A percentile compares a stretch with the other conserved stretches of the same genome.
Conservation (phyloP, 2,113 vertebrate genomes). For the Spilogale gracilis region DNA sequence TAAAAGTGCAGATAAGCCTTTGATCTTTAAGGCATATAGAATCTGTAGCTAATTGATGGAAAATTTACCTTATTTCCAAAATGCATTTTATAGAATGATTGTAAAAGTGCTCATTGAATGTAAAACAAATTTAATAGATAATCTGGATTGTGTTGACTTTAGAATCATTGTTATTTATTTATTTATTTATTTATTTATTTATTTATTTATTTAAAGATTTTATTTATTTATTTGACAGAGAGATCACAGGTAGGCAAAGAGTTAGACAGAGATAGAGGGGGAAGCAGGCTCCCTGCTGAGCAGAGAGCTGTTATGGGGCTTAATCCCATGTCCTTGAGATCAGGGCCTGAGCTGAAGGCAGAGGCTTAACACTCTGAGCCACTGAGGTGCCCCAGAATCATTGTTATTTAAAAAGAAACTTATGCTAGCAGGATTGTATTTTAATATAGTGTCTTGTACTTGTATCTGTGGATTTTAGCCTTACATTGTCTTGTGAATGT, state of each 20-base stretch:
- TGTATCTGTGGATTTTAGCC: not conserved
- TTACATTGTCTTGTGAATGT: not conserved
- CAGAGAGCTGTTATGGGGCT: too few relatives aligned
- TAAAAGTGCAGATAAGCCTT: not conserved
- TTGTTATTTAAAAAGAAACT: not conserved
- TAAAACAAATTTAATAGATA: conserved; percentile 35
- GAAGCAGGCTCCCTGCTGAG: too few relatives aligned
- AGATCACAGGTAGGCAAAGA: too few relatives aligned
- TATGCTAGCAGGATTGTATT: not conserved
- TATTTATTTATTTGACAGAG: too few relatives aligned
- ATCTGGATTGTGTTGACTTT: not conserved
- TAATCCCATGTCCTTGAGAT: too few relatives aligned
- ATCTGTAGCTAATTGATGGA: not conserved
- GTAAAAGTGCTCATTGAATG: not conserved
- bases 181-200: too few relatives aligned
- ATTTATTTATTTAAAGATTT: too few relatives aligned
- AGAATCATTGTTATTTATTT: not conserved
- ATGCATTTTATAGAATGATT: not conserved
- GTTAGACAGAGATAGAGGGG: too few relatives aligned
- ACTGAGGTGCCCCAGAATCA: not conserved
- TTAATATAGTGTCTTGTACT: not conserved
- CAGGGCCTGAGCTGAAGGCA: too few relatives aligned
- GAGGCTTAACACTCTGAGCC: too few relatives aligned
- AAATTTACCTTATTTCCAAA: not conserved
- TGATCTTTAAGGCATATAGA: not conserved